Evolutionary conservation across 2,113 vertebrate genomes (phyloP).

Genomic region (Bubo bubo): DNA sequence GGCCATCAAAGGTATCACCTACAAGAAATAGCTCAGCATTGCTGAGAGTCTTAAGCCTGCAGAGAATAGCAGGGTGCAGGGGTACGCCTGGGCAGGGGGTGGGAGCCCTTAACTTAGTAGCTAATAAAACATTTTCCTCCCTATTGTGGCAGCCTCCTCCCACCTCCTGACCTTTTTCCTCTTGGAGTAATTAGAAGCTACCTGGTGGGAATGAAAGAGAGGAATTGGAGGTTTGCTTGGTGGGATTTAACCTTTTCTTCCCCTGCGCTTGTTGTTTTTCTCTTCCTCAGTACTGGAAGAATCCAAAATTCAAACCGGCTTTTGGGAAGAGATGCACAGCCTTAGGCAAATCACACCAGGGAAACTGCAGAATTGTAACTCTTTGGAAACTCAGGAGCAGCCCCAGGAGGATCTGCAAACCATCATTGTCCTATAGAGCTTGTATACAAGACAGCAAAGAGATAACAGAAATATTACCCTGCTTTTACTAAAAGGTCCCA

Average conservation of each 20-base stretch:
- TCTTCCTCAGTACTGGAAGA: not conserved
- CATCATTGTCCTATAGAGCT: fast-evolving
- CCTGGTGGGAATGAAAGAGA: not conserved
- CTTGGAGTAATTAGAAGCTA: constrained; percentile 14
- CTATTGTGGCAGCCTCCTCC: not conserved
- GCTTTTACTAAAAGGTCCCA: not conserved
- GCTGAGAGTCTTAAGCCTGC: not conserved
- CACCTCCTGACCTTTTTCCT: constrained; percentile 17
- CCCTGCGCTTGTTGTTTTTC: not conserved
- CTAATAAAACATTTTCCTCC: constrained; percentile 39
- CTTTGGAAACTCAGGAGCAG: not conserved
- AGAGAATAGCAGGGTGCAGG: not conserved
- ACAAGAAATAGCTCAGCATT: not conserved
- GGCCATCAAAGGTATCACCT: not conserved
- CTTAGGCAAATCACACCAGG: not conserved
- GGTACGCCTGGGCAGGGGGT: not conserved
- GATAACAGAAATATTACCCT: not conserved
- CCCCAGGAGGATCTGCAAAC: not conserved
- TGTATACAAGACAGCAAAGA: fast-evolving
- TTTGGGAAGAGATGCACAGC: not conserved
- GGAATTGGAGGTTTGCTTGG: not conserved
- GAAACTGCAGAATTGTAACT: not conserved
- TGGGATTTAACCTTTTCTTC: not conserved
- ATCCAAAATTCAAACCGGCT: not conserved
- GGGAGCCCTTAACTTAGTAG: not conserved